Conservation (phyloP, 2,797 vertebrate genomes). For the Peromyscus aztecus region DNA sequence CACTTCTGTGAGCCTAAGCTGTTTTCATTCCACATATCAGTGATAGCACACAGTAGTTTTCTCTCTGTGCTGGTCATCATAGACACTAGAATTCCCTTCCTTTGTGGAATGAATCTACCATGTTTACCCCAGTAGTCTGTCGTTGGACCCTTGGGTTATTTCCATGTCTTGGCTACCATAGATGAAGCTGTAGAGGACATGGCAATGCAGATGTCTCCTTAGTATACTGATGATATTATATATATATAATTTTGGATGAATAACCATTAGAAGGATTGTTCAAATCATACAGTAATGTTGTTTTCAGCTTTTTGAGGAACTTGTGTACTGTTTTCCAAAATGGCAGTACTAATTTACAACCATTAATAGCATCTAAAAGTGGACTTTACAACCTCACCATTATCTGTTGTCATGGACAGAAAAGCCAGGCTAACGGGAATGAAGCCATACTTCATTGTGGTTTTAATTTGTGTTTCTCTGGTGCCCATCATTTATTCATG, state of each 20-base stretch:
- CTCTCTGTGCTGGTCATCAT: neutral
- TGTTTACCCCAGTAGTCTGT: neutral
- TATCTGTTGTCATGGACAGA: neutral
- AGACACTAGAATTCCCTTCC: neutral
- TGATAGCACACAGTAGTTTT: neutral
- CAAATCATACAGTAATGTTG: neutral
- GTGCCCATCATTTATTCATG: neutral
- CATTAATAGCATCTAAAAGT: neutral
- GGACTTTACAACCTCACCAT: neutral
- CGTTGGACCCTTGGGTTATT: neutral
- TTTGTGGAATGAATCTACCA: neutral
- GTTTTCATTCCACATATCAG: too few species aligned
- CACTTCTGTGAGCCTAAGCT: neutral
- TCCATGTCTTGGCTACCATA: neutral
- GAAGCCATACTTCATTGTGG: neutral
- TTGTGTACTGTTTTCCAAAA: neutral
- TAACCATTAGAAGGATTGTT: neutral
- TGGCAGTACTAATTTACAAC: neutral
- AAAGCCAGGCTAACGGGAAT: neutral
- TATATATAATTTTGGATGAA: too few species aligned
- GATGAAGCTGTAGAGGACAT: neutral
- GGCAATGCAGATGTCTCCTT: neutral
- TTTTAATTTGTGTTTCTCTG: neutral
- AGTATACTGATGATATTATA: neutral
- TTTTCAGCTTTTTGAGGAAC: neutral